A percentile compares a stretch with the other conserved stretches of the same genome.
phyloP scores from a whole-genome alignment of 2,797 vertebrate genomes.

The Nyctibius grandis region DNA sequence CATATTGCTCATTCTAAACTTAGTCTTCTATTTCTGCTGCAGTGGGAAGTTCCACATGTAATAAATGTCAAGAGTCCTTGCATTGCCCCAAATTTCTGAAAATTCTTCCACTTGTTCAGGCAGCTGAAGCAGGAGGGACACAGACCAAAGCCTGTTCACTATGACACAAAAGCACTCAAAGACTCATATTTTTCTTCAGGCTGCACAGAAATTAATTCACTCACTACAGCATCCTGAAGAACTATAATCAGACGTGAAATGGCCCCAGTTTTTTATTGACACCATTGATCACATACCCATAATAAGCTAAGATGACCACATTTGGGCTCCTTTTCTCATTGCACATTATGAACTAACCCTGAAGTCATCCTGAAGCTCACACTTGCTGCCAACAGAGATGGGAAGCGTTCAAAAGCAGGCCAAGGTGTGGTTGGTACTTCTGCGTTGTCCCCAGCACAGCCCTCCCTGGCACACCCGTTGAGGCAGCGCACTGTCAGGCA shows the following conservation, averaged over 20 bases:
- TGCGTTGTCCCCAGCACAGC: rapidly evolving
- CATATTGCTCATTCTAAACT: slow-evolving; percentile 45
- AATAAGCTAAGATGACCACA: neutral
- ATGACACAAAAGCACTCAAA: neutral
- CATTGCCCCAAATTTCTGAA: neutral
- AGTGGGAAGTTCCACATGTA: slow-evolving; percentile 25
- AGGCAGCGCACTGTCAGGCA: neutral
- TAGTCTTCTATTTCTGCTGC: slow-evolving; percentile 35
- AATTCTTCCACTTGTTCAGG: neutral
- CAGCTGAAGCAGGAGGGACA: neutral
- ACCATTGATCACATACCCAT: neutral
- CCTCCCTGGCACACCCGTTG: rapidly evolving
- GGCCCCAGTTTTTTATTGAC: neutral
- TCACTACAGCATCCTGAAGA: neutral
- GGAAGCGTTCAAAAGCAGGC: neutral
- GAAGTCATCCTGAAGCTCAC: neutral
- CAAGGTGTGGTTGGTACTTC: neutral
- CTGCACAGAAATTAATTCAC: neutral
- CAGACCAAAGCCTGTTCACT: neutral
- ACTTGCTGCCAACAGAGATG: neutral
- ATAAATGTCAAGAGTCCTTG: slow-evolving; percentile 5
- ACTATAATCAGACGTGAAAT: neutral
- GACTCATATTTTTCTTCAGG: neutral
- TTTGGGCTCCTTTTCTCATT: neutral
- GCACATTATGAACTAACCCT: neutral